Base-by-base conservation (phyloP, 2,113 vertebrate genomes). In the Centropus unirufus region DNA sequence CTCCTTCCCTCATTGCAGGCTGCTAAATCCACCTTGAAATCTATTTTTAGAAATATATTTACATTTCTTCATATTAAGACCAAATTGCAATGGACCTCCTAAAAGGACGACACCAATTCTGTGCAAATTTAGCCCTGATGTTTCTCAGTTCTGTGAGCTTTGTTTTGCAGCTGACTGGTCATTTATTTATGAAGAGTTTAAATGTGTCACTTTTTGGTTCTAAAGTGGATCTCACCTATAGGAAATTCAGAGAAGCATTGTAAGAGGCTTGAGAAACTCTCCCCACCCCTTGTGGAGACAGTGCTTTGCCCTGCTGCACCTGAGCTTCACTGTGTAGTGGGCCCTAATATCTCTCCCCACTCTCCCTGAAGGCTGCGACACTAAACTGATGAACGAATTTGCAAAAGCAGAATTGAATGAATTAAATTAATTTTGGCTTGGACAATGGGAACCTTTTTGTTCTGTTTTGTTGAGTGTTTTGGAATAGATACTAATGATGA, bases 311-410 rank as follows among this genome's bases (percentile, higher is more conserved):
- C 36, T 30, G 6, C 11, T 32, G 22, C 58, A 57, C 46, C 67
- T 27, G 55, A 52, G 36, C 24, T 10, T 34, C 44, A n/a, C 23
- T n/a, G 1, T 6, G 8, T 46, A 39, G 16, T 36, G 42, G n/a
- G 13, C 19, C 6, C 0, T 23, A 0, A 5, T 8, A 7, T 15
- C 0, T 1, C 16, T 22, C 9, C n/a, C 29, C 14, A 4, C 44
- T 62, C 47, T 47, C n/a, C 34, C 89, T 42, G 55, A 66, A 77
- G 27, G 14, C 2, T 63, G 29, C 29, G 62, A 20, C 36, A 6
- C 34, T 61, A 20, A 92, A 57, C 8, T 47, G 27, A 39, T 20
- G 16, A 57, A 69, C 29, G 7, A 57, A 51, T 69, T 87, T 67
- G 26, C 29, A 57, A 51, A 64, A 83, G 21, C 8, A 22, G 26